Evolutionary conservation across 2,113 vertebrate genomes (phyloP).

Genomic region (Rhadina sibilatrix): DNA sequence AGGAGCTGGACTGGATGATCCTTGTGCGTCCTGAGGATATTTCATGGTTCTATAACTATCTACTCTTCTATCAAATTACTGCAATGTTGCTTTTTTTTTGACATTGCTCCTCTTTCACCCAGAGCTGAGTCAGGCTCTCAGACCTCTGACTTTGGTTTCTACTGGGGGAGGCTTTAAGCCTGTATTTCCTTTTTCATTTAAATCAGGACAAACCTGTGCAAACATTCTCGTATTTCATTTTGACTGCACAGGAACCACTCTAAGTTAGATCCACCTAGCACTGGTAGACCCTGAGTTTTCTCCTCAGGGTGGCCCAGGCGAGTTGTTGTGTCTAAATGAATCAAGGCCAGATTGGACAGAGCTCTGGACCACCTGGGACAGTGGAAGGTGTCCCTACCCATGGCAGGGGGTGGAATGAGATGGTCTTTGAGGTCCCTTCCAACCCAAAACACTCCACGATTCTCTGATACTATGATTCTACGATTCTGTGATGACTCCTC

Average conservation of each 20-base stretch:
- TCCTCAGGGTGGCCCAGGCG: accelerated
- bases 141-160: neutral
- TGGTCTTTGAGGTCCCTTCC: neutral
- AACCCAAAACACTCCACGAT: neutral
- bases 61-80: neutral
- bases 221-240: neutral
- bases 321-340: neutral
- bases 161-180: neutral
- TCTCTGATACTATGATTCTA: neutral
- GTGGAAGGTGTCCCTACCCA: neutral
- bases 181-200: neutral
- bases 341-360: accelerated
- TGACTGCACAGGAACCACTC: neutral
- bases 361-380: neutral
- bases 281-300: neutral
- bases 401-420: neutral
- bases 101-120: neutral
- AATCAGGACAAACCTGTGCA: neutral
- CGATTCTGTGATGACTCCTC: accelerated
- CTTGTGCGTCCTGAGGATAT: neutral
- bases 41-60: neutral
- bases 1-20: neutral
- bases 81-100: neutral
- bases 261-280: neutral
- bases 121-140: neutral